Conservation (phyloP, 2,113 vertebrate genomes). For the Speoplatyrhinus poulsoni region DNA sequence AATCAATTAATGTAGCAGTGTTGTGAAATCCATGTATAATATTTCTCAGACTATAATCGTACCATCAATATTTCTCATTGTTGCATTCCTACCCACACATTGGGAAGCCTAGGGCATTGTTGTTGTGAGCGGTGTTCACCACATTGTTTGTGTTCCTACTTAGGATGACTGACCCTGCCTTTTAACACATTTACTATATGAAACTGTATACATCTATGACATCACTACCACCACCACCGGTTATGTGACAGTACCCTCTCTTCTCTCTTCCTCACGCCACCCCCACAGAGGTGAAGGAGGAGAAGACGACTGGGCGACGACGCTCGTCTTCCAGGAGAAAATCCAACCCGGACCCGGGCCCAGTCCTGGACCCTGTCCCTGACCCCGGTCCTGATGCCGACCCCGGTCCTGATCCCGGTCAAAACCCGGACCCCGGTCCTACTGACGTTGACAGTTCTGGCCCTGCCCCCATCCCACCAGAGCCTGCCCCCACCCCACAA, state of each 20-base stretch:
- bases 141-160: no score
- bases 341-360: slow-evolving; percentile 8
- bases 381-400: background rate
- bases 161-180: no score
- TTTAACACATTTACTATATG: no score
- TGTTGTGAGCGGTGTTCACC: no score
- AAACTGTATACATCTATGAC: no score
- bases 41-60: no score
- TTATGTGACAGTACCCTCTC: background rate
- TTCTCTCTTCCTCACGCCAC: background rate
- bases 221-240: no score
- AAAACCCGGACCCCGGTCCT: background rate
- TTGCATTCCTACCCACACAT: no score
- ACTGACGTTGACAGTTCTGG: background rate
- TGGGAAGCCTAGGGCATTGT: no score
- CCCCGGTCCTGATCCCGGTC: background rate
- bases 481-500: slow-evolving; percentile 10
- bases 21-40: no score
- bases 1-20: no score
- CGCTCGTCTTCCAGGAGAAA: slow-evolving; percentile 59
- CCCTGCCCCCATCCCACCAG: background rate
- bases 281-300: slow-evolving; percentile 39
- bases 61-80: no score
- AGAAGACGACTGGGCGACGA: slow-evolving; percentile 46
- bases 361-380: background rate